Conservation (phyloP, 2,888 invertebrate genomes). For the Scrobipalpa costella region DNA sequence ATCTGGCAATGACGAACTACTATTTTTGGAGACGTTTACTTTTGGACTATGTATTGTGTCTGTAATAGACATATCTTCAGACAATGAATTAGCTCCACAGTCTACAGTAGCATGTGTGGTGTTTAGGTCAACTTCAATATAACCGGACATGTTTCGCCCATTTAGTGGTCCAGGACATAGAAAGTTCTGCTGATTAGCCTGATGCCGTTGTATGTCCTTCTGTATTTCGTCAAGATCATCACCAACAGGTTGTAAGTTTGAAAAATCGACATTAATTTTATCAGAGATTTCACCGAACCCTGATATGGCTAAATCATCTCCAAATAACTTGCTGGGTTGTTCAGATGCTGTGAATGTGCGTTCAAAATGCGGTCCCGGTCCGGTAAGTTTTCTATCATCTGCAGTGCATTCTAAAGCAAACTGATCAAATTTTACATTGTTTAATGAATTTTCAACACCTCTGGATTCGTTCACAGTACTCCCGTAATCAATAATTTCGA, state of each 20-base stretch:
- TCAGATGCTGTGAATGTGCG: conserved; percentile 52
- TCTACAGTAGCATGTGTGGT: conserved; percentile 49
- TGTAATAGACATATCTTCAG: conserved; percentile 68
- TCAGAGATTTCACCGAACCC: conserved; percentile 53
- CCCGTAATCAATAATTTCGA: conserved; percentile 56
- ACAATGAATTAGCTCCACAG: conserved; percentile 45
- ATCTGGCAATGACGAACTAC: conserved; percentile 34
- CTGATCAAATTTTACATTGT: conserved; percentile 47
- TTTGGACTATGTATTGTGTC: conserved; percentile 61
- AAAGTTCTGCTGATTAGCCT: conserved; percentile 36
- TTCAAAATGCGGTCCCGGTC: conserved; percentile 57
- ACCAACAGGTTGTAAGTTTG: conserved; percentile 48
- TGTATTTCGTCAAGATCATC: conserved; percentile 69
- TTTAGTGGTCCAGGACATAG: conserved; percentile 45
- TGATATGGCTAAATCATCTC: conserved; percentile 53
- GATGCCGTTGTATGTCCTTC: conserved; percentile 49
- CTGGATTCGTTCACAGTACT: conserved; percentile 41
- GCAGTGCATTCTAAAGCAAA: conserved; percentile 47
- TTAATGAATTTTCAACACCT: conserved; percentile 47
- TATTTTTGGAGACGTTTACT: conserved; percentile 50
- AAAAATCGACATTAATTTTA: conserved; percentile 63
- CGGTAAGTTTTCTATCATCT: conserved; percentile 47
- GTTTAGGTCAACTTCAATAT: conserved; percentile 67
- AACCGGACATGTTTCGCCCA: conserved; percentile 53
- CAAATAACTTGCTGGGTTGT: conserved; percentile 58